Percentiles rank a stretch among this genome's conserved stretches.
phyloP scores from a whole-genome alignment of 2,113 vertebrate species.

The Camelus dromedarius region DNA sequence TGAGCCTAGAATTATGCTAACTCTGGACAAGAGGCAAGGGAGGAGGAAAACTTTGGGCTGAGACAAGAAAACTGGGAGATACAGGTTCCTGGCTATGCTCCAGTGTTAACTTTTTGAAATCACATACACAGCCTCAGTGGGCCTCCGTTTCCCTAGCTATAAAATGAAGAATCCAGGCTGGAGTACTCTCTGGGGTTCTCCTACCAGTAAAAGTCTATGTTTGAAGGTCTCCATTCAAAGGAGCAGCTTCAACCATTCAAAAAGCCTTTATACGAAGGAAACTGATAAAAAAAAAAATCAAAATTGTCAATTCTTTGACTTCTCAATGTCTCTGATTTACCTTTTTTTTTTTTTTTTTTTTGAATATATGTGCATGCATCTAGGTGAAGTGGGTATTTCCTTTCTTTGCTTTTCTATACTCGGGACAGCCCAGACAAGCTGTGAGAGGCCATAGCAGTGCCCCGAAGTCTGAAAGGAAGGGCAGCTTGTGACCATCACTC shows the following conservation, averaged over 20 bases:
- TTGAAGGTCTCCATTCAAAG: conserved; percentile 13
- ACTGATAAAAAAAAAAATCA: not conserved
- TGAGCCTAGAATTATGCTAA: not conserved
- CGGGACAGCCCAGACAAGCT: not conserved
- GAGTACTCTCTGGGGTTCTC: not conserved
- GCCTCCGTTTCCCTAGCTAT: not conserved
- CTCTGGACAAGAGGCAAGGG: not conserved
- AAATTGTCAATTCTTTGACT: not conserved
- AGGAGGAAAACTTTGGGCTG: not conserved
- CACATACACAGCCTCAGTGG: not conserved
- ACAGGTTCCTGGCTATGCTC: not conserved
- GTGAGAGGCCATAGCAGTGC: not conserved
- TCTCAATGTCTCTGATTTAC: not conserved
- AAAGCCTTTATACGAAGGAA: not conserved
- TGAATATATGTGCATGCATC: not conserved
- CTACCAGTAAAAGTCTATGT: not conserved
- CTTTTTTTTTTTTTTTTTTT: not conserved
- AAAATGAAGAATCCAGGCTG: not conserved
- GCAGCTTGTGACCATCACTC: not conserved
- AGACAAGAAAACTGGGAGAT: not conserved
- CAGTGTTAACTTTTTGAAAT: not conserved
- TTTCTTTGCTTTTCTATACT: not conserved
- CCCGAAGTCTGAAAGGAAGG: not conserved
- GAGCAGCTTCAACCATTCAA: not conserved
- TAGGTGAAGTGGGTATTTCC: not conserved